Conservation (phyloP, 2,797 vertebrate genomes). For the Falco columbarius region DNA sequence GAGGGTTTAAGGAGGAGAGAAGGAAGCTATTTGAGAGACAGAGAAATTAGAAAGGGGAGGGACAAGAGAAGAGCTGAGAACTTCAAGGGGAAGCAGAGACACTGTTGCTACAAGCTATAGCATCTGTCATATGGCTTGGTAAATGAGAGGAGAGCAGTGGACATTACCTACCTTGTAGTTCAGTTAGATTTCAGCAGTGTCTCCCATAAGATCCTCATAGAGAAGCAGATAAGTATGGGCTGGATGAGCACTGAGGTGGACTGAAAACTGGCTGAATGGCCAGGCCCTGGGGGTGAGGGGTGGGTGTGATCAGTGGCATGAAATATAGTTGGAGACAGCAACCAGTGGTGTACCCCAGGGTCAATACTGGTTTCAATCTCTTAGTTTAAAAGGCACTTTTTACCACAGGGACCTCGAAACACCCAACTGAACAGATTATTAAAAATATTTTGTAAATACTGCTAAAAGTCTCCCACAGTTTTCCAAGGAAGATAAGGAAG, state of each 20-base stretch:
- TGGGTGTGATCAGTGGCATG: not conserved
- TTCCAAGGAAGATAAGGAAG: not conserved
- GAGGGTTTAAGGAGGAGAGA: not conserved
- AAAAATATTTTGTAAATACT: not conserved
- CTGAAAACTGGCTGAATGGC: not conserved
- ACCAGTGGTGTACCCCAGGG: not conserved
- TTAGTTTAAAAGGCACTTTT: not conserved
- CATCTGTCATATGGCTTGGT: not conserved
- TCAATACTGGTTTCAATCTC: not conserved
- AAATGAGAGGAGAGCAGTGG: not conserved
- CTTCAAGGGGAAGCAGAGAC: not conserved
- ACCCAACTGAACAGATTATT: not conserved
- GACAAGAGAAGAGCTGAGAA: not conserved
- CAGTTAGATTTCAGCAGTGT: not conserved
- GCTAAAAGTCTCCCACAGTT: not conserved
- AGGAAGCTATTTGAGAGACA: not conserved
- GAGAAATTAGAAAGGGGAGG: not conserved
- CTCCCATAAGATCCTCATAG: not conserved
- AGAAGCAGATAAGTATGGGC: not conserved
- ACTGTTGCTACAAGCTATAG: not conserved
- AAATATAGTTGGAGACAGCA: not conserved
- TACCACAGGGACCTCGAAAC: not conserved
- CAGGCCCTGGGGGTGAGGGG: fast-evolving
- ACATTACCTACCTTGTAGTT: not conserved
- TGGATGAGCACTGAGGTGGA: not conserved